Conservation (phyloP, 1,140 invertebrate genomes). For the Branchinecta lindahli region DNA sequence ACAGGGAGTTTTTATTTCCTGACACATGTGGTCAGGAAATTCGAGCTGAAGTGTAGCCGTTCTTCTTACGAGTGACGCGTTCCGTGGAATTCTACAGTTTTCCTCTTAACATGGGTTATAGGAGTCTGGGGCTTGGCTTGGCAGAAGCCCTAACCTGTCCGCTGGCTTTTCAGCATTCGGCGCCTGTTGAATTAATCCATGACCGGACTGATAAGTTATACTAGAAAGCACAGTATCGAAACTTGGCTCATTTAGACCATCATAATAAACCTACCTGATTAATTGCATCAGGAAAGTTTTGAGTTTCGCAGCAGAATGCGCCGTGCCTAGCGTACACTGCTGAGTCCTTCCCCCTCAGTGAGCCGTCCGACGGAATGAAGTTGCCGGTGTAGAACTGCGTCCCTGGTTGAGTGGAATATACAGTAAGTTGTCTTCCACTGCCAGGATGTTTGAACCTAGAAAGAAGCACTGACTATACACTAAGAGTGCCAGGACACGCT, state of each 20-base stretch:
- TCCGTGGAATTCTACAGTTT: too few relatives aligned
- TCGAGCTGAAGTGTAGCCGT: too few relatives aligned
- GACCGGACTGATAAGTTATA: not conserved
- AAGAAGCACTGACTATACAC: not conserved
- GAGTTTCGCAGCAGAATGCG: slow-evolving; percentile 76
- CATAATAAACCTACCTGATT: slow-evolving; percentile 45
- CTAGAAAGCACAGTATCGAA: slow-evolving; percentile 20
- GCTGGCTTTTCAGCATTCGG: too few relatives aligned
- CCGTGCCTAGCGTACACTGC: slow-evolving; percentile 54
- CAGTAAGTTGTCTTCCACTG: slow-evolving; percentile 53
- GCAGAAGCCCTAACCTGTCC: too few relatives aligned
- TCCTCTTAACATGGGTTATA: too few relatives aligned
- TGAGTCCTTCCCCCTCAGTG: slow-evolving; percentile 49
- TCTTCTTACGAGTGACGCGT: too few relatives aligned
- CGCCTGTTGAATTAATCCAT: slow-evolving; percentile 19
- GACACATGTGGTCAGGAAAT: too few relatives aligned
- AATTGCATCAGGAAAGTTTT: slow-evolving; percentile 78
- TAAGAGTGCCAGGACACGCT: slow-evolving; percentile 1
- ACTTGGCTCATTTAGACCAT: too few relatives aligned
- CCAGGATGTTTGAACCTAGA: slow-evolving; percentile 37
- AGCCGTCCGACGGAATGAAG: slow-evolving; percentile 41
- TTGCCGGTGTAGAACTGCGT: slow-evolving; percentile 79
- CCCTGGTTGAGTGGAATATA: slow-evolving; percentile 70
- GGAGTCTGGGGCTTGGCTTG: too few relatives aligned
- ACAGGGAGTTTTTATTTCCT: too few relatives aligned